Conservation (phyloP, 1,140 invertebrate genomes). For the Atta colombica region DNA sequence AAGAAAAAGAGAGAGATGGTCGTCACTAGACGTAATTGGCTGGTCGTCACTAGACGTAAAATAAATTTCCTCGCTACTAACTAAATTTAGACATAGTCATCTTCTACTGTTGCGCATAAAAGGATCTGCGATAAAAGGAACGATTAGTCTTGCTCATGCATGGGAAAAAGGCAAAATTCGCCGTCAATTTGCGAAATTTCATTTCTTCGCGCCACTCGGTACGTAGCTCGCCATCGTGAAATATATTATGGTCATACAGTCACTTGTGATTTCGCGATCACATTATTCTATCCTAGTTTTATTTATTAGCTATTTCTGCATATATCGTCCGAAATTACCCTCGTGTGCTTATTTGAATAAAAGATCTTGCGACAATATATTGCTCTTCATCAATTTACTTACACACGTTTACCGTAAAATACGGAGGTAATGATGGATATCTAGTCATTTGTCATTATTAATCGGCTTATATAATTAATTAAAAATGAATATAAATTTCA, state of each 20-base stretch:
- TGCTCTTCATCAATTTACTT: not conserved
- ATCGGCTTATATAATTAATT: constrained; percentile 5
- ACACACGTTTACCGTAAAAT: not conserved
- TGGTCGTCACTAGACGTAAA: constrained; percentile 38
- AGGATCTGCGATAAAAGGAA: constrained; percentile 3
- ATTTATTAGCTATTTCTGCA: not conserved
- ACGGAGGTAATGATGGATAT: not conserved
- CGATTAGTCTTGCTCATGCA: constrained; percentile 19
- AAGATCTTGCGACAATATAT: not conserved
- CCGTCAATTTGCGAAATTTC: constrained; percentile 9
- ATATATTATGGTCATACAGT: constrained; percentile 44
- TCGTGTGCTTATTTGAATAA: not conserved
- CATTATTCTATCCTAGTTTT: constrained; percentile 21
- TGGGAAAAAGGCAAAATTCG: not conserved
- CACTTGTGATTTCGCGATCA: constrained; percentile 25
- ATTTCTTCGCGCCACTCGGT: constrained; percentile 34
- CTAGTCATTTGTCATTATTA: not conserved
- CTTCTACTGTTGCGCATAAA: not conserved
- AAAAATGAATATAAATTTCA: not conserved
- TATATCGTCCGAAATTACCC: not conserved
- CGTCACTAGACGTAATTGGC: constrained; percentile 44
- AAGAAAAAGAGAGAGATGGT: constrained; percentile 4
- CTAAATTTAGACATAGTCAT: constrained; percentile 47
- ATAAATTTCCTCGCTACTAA: constrained; percentile 55
- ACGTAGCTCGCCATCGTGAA: not conserved